Percentiles rank a stretch among this genome's conserved stretches.
Conservation (phyloP, 2,888 invertebrate genomes). For the Cistogaster globosa region DNA sequence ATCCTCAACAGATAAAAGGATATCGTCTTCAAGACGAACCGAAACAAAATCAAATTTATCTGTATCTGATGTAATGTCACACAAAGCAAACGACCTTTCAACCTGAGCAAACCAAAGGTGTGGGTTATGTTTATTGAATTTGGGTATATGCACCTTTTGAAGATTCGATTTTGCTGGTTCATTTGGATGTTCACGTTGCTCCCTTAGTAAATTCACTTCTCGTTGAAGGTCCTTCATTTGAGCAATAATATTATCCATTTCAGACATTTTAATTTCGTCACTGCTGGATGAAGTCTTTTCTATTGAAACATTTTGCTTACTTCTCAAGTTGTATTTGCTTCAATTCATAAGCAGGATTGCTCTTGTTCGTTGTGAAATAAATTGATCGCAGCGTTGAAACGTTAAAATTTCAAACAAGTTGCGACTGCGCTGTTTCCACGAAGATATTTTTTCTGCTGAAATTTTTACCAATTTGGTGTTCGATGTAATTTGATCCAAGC, state of each 20-base stretch:
- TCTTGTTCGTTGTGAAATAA: not conserved
- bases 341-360: conserved; percentile 3
- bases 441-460: conserved; percentile 1
- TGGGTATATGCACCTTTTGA: conserved; percentile 16
- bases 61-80: conserved; percentile 17
- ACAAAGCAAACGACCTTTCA: conserved; percentile 24
- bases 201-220: not conserved
- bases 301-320: too few species aligned
- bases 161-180: conserved; percentile 1
- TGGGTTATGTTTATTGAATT: conserved; percentile 30
- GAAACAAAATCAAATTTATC: conserved; percentile 23
- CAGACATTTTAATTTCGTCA: conserved; percentile 14
- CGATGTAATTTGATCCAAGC: not conserved
- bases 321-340: conserved; percentile 13
- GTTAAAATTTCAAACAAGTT: not conserved
- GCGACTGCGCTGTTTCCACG: conserved; percentile 3
- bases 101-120: conserved; percentile 42
- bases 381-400: not conserved
- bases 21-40: conserved; percentile 27
- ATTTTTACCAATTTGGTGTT: too few species aligned
- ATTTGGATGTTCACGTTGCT: not conserved
- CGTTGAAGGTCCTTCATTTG: not conserved
- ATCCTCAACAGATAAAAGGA: conserved; percentile 47
- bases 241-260: conserved; percentile 5
- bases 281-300: conserved; percentile 5